phyloP scores from a whole-genome alignment of 1,140 invertebrate genomes.

The Adoxophyes honmai region DNA sequence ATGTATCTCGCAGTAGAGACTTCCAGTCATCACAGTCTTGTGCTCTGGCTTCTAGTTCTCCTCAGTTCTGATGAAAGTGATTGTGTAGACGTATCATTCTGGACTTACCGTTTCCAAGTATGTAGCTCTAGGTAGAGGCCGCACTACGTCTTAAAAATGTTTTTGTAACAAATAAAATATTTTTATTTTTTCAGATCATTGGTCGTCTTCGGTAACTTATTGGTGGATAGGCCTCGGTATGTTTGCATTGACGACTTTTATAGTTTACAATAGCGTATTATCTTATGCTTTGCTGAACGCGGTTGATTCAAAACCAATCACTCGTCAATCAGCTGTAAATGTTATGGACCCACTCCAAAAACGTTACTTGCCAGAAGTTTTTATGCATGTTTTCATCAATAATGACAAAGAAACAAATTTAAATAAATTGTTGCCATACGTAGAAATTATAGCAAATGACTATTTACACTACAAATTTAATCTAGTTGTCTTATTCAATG shows the following conservation, averaged over 20 bases:
- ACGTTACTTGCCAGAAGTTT: constrained; percentile 32
- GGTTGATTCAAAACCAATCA: constrained; percentile 23
- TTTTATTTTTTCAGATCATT: constrained; percentile 52
- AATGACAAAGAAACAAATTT: constrained; percentile 33
- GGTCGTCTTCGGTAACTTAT: constrained; percentile 47
- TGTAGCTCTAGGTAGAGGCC: too few relatives aligned
- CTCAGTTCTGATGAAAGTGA: too few relatives aligned
- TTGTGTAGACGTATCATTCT: too few relatives aligned
- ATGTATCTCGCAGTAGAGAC: too few relatives aligned
- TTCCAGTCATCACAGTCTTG: too few relatives aligned
- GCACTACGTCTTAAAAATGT: too few relatives aligned
- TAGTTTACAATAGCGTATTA: constrained; percentile 57
- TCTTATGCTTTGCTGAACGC: constrained; percentile 39
- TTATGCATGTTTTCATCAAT: constrained; percentile 50
- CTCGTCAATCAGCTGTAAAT: constrained; percentile 13
- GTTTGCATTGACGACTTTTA: constrained; percentile 48
- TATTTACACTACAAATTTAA: constrained; percentile 46
- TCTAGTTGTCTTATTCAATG: constrained; percentile 45
- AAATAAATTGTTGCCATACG: constrained; percentile 39
- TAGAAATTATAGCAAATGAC: constrained; percentile 40
- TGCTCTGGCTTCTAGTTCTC: too few relatives aligned
- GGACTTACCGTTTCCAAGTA: too few relatives aligned
- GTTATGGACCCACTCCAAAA: constrained; percentile 17
- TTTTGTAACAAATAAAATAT: too few relatives aligned
- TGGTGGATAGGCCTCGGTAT: constrained; percentile 63